Base-by-base conservation (phyloP, 2,888 invertebrate species). In the Stenodema calcarata region DNA sequence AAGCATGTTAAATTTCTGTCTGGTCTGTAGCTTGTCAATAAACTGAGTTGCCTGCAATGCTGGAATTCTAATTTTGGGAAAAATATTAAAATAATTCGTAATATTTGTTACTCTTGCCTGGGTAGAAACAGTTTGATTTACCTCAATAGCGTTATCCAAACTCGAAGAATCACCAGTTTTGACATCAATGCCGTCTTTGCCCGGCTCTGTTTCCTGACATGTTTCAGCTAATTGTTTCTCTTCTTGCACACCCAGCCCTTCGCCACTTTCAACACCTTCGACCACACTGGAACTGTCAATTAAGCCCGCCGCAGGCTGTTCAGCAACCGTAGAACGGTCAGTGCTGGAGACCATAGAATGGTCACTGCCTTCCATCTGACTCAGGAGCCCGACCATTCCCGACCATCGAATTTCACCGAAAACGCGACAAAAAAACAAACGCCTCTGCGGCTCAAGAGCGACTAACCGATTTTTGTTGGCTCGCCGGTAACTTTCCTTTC, bases 351-450 rank as follows among this genome's bases (percentile, higher is more conserved):
- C 50, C 35, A 30, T 9, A 0, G 41, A 4, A 73, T 44, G 78
- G 78, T 78, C 44, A 41, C 23, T 44, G n/a, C 78, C 41, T 35
- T 82, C 82, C 82, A 82, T 82, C 41, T 41, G 41, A 54, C 42
- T 69, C 69, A 82, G 35, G 7, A 82, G 69, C n/a, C 82, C 82
- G 62, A 82, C 82, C 82, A 82, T 82, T 0, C 41, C 35, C 23
- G 18, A 82, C 82, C 82, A 82, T 82, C 78, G 62, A 69, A 82
- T 28, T 82, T n/a, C 54, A 54, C 54, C 2, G 16, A 62, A 62
- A 62, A 23, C 62, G 0, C 62, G 62, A 4, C 23, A 23, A n/a
- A n/a, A 11, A 11, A 11, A 62, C 62, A 50, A 35, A 50, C 27
- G 62, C 62, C 6, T 35, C 35, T 23, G 23, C 62, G 23, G 23